A percentile compares a stretch with the other conserved stretches of the same genome.
phyloP scores from a whole-genome alignment of 2,113 vertebrate genomes.

The Platichthys flesus region DNA sequence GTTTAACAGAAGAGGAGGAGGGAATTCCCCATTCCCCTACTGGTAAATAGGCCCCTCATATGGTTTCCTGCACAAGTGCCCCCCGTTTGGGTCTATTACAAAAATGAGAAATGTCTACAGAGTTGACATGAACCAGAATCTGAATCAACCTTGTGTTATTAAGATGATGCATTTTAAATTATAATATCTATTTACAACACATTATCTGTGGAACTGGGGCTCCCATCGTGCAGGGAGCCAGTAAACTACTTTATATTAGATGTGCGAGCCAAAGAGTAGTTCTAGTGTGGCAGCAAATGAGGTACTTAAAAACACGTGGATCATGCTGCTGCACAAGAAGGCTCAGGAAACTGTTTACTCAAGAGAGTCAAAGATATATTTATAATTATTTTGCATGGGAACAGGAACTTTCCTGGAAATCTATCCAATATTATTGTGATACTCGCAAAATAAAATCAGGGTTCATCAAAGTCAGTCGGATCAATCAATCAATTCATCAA shows the following conservation, averaged over 20 bases:
- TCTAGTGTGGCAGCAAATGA: too few species aligned
- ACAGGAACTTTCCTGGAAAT: neutral
- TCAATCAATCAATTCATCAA: neutral
- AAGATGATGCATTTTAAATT: neutral
- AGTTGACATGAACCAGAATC: neutral
- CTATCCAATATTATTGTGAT: neutral
- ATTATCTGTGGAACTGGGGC: neutral
- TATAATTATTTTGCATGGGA: too few species aligned
- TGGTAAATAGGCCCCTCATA: conserved; percentile 16
- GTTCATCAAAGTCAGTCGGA: neutral
- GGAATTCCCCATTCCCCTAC: conserved; percentile 33
- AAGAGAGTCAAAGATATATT: neutral
- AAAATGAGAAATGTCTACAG: conserved; percentile 10
- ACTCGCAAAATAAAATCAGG: too few species aligned
- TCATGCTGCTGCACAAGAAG: neutral
- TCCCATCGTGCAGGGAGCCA: neutral
- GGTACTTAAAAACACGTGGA: neutral
- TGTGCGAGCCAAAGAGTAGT: neutral
- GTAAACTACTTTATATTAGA: neutral
- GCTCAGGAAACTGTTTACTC: neutral
- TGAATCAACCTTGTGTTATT: neutral
- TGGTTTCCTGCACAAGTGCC: conserved; percentile 35
- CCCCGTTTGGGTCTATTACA: conserved; percentile 19
- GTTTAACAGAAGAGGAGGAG: neutral
- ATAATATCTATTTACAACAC: neutral